A percentile compares a stretch with the other conserved stretches of the same genome.
Evolutionary conservation across 2,113 vertebrate genomes (phyloP).

Genomic region (Chaetorhynchus papuensis): DNA sequence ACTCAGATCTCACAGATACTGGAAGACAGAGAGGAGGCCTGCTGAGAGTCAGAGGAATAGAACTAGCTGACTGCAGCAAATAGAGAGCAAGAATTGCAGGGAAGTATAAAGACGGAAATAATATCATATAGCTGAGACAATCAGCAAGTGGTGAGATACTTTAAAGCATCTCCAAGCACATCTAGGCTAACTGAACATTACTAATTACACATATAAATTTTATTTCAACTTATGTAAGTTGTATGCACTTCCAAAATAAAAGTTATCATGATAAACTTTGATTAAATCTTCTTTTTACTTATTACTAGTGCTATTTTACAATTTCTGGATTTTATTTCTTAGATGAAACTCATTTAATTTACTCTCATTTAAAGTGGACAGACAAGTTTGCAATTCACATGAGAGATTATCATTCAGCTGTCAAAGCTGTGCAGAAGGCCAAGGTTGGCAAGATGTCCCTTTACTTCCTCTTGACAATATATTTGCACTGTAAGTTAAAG

Average conservation of each 20-base stretch:
- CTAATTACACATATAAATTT: neutral
- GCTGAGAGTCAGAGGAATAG: neutral
- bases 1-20: neutral
- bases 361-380: neutral
- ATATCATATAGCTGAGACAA: neutral
- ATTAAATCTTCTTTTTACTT: neutral
- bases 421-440: neutral
- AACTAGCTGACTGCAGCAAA: constrained; percentile 1
- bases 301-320: neutral
- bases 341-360: neutral
- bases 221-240: neutral
- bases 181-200: neutral
- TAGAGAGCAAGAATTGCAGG: neutral
- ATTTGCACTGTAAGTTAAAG: neutral
- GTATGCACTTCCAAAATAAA: neutral
- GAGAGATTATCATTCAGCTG: neutral
- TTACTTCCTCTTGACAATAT: neutral
- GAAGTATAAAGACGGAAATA: neutral
- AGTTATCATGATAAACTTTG: neutral
- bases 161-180: neutral
- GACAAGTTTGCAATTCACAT: neutral
- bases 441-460: neutral
- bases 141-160: neutral
- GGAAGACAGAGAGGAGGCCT: neutral
- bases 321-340: neutral